A percentile compares a stretch with the other conserved stretches of the same genome.
Conservation (phyloP, 2,888 invertebrate genomes). For the Dasypolia templi region DNA sequence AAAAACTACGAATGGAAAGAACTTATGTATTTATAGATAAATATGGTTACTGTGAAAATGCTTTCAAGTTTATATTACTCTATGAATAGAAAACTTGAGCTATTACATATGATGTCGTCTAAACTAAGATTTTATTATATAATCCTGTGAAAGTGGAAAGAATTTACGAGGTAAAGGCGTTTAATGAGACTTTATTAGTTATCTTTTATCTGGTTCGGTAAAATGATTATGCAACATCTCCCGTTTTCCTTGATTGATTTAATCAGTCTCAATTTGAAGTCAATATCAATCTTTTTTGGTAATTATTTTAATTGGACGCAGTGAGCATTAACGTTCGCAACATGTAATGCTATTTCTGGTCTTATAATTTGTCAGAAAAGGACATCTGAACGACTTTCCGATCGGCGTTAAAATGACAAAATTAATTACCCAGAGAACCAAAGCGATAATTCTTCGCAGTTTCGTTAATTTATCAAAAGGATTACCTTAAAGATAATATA, state of each 20-base stretch:
- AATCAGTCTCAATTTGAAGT: conserved; percentile 29
- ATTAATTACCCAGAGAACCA: conserved; percentile 47
- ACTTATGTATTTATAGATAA: neutral
- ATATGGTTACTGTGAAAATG: neutral
- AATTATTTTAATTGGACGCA: conserved; percentile 53
- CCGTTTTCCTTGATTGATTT: conserved; percentile 27
- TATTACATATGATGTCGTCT: neutral
- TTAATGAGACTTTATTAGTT: neutral
- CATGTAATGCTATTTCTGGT: conserved; percentile 44
- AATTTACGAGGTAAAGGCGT: neutral
- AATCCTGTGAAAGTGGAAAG: neutral
- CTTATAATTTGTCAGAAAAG: conserved; percentile 56
- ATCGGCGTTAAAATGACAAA: conserved; percentile 50
- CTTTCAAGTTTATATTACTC: neutral
- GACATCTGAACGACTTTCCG: conserved; percentile 50
- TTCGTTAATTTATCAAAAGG: conserved; percentile 48
- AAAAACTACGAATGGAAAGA: conserved; percentile 13
- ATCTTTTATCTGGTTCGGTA: neutral
- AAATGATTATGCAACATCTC: conserved; percentile 11
- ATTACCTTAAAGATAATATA: conserved; percentile 50
- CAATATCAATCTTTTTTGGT: conserved; percentile 41
- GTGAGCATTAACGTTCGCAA: conserved; percentile 35
- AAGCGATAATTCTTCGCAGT: conserved; percentile 48
- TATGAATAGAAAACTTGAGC: conserved; percentile 4
- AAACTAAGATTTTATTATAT: neutral